Evolutionary conservation across 2,888 invertebrate genomes (phyloP).

Genomic region (Chloromyia formosa): DNA sequence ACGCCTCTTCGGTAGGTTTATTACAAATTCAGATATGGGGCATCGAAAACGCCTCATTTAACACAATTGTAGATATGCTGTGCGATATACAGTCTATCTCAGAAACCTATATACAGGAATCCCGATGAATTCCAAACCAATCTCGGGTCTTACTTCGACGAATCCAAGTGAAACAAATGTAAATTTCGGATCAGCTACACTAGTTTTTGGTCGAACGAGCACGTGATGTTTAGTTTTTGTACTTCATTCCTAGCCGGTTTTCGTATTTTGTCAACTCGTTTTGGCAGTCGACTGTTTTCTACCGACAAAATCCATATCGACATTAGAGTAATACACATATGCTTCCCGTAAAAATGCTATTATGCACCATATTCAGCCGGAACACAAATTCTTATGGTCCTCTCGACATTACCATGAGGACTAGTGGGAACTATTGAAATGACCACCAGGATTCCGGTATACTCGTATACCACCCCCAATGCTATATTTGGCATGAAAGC

Average conservation of each 20-base stretch:
- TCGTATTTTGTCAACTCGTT: not conserved
- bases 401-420: not conserved
- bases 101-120: not conserved
- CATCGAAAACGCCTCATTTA: constrained; percentile 15
- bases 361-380: not conserved
- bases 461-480: not conserved
- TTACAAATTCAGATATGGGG: constrained; percentile 7
- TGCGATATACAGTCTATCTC: not conserved
- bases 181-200: too few relatives aligned
- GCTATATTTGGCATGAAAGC: not conserved
- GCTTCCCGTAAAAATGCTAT: not conserved
- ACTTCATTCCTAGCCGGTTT: not conserved
- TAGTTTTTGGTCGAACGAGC: too few relatives aligned
- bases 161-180: too few relatives aligned
- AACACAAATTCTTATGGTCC: not conserved
- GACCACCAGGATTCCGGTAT: not conserved
- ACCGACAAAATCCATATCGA: not conserved
- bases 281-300: not conserved
- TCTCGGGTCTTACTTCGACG: too few relatives aligned
- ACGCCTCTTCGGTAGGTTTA: not conserved
- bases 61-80: not conserved
- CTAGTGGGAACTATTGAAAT: not conserved
- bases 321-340: not conserved
- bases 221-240: too few relatives aligned
- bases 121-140: not conserved